These are phyloP conservation scores for Athrips mouffetella DNA, from an alignment of 2,888 invertebrate genomes.

Conservation along the genomic window DNA sequence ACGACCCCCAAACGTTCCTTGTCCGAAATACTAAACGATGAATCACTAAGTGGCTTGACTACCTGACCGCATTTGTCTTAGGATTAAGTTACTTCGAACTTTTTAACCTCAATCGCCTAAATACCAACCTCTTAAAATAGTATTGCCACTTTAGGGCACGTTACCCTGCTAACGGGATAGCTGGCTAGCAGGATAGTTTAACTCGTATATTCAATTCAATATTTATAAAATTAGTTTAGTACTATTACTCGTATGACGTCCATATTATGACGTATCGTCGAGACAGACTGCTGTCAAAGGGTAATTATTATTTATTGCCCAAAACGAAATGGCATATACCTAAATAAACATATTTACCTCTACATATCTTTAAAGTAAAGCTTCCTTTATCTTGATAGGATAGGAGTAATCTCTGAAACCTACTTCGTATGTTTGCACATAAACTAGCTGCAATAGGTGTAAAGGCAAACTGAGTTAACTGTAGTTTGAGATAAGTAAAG, in stretches of 20 bases:
- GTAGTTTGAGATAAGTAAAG: constrained; percentile 49
- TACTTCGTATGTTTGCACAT: constrained; percentile 37
- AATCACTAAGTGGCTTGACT: constrained; percentile 41
- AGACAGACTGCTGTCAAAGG: too few relatives aligned
- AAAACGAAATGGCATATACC: too few relatives aligned
- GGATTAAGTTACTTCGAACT: constrained; percentile 25
- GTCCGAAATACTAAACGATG: constrained; percentile 45
- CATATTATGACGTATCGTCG: too few relatives aligned
- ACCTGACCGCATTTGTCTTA: constrained; percentile 34
- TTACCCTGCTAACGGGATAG: too few relatives aligned
- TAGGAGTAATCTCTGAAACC: constrained; percentile 27
- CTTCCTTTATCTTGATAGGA: background rate
- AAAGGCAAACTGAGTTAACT: constrained; percentile 45
- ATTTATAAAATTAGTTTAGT: background rate
- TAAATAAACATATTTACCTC: too few relatives aligned
- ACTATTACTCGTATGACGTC: too few relatives aligned
- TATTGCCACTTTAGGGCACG: too few relatives aligned
- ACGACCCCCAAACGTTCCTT: constrained; percentile 37
- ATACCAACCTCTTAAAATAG: too few relatives aligned
- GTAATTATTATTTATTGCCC: too few relatives aligned
- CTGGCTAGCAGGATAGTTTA: too few relatives aligned
- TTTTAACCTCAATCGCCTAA: constrained; percentile 7
- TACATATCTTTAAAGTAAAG: too few relatives aligned
- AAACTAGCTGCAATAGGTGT: constrained; percentile 47
- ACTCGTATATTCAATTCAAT: too few relatives aligned